Conservation (phyloP, 2,113 vertebrate species). For the Regulus satrapa region DNA sequence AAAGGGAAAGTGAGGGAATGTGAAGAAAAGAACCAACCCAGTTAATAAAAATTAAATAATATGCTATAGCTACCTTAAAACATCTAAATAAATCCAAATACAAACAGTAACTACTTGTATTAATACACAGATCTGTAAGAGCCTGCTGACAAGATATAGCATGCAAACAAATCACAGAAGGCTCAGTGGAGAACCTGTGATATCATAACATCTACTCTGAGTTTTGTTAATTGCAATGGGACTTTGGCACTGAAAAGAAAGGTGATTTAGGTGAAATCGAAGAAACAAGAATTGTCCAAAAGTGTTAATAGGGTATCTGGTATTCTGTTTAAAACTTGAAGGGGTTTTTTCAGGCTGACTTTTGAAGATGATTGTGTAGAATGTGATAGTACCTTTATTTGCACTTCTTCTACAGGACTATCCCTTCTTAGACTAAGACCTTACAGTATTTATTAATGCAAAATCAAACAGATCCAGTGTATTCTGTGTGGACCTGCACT, state of each 20-base stretch:
- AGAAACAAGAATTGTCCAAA: neutral
- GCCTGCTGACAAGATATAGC: neutral
- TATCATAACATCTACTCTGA: neutral
- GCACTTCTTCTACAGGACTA: neutral
- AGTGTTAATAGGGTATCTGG: neutral
- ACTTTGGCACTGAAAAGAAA: neutral
- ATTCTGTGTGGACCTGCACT: neutral
- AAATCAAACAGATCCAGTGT: neutral
- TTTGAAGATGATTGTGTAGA: neutral
- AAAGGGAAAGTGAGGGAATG: neutral
- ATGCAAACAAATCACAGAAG: neutral
- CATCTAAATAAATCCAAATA: neutral
- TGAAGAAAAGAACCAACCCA: fast-evolving
- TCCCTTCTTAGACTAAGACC: neutral
- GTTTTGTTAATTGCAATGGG: neutral
- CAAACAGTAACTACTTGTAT: neutral
- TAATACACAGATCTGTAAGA: neutral
- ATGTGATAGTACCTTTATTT: neutral
- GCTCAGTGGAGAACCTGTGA: neutral
- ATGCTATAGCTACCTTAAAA: neutral
- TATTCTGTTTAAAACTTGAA: neutral
- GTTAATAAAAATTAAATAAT: neutral
- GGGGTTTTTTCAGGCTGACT: neutral
- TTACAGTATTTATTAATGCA: neutral
- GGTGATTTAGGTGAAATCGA: neutral